Conservation (phyloP, 1,140 invertebrate genomes). For the Drosophila melanogaster region Release_6_plus_ISO1_MT NT_037436.4:18184501-18185000, state of each 20-base stretch:
- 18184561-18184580: no score
- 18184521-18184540: no score
- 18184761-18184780: not conserved
- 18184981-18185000: slow-evolving; percentile 58
- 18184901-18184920: slow-evolving; percentile 75
- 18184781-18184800: slow-evolving; percentile 42
- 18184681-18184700: no score
- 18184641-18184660: no score
- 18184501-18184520: no score
- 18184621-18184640: no score
- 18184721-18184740: not conserved
- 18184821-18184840: slow-evolving; percentile 79
- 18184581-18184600: no score
- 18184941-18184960: slow-evolving; percentile 61
- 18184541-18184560: no score
- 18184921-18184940: slow-evolving; percentile 76
- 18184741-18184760: not conserved
- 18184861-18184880: slow-evolving; percentile 84
- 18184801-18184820: slow-evolving; percentile 58
- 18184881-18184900: slow-evolving; percentile 83
- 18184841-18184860: slow-evolving; percentile 71
- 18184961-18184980: slow-evolving; percentile 58
- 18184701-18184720: no score
- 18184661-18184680: no score
- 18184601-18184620: no score